Conservation (phyloP, 2,888 invertebrate genomes). For the Apamea epomidion region DNA sequence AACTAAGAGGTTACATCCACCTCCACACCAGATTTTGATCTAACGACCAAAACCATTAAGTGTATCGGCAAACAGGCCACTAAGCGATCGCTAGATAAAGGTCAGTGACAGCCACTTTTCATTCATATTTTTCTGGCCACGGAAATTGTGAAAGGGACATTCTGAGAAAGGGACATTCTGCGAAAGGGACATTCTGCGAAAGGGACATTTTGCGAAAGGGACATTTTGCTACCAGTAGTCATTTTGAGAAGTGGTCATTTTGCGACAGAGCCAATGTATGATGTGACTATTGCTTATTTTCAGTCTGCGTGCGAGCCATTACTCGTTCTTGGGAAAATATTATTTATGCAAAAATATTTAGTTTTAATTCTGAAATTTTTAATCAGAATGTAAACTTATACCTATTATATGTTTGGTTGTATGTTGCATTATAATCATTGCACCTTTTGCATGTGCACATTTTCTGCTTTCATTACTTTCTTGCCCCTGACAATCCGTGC, state of each 20-base stretch:
- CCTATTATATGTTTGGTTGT: not conserved
- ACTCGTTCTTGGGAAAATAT: not conserved
- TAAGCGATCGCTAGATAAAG: not conserved
- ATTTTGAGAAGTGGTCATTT: no score
- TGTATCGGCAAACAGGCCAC: not conserved
- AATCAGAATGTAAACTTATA: not conserved
- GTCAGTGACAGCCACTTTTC: not conserved
- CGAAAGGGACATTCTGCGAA: no score
- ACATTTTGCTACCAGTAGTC: no score
- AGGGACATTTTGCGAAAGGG: no score
- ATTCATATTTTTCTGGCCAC: not conserved
- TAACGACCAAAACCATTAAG: constrained; percentile 1
- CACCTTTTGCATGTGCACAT: not conserved
- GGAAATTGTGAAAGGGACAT: no score
- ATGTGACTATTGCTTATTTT: not conserved
- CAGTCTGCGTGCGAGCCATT: not conserved
- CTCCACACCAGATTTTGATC: no score
- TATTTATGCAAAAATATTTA: not conserved
- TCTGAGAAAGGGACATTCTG: no score
- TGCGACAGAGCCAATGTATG: no score
- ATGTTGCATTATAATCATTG: not conserved
- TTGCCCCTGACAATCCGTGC: no score
- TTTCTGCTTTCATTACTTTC: not conserved
- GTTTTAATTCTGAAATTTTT: not conserved
- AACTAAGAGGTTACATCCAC: not conserved